Base-by-base conservation (phyloP, 92 coral and sea anemone genomes). In the Bergia puertoricense region DNA sequence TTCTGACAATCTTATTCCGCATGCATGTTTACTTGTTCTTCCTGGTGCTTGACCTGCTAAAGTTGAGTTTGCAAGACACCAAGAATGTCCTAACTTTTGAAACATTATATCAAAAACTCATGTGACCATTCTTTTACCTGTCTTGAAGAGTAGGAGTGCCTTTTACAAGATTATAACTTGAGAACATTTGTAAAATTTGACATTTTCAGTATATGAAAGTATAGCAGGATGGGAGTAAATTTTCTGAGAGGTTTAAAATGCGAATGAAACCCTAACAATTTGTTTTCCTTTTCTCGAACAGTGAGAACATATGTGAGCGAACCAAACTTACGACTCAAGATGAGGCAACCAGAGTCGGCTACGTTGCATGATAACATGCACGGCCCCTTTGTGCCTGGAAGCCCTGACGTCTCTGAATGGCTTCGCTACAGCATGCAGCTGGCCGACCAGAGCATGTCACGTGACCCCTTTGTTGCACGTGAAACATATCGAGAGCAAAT, bases 301-400 rank as follows among this genome's bases (percentile, higher is more conserved):
- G 98, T 94, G 51, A 92, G 88, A 78, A 74, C 91, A 81, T 93
- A 93, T 88, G 92, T 88, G 56, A 95, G 94, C 86, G 98, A 95
- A 5, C 88, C 94, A 48, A 93, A 90, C 90, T 85, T 95, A 16
- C 89, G 89, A n/a, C 88, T 92, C 39, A 95, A 93, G 89, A 40
- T 66, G 51, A 93, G 92, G 83, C 79, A 81, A 18, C 41, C 82
- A 3, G 92, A 85, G 20, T 15, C 87, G 2, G 44, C 82, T 6
- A 51, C 50, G 59, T 54, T 54, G 59, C 14, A 54, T 13, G 18
- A 54, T 3, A 54, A 54, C 16, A 1, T 84, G 16, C 87, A 71
- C n/a, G 59, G 59, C 59, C 59, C 59, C 2, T 54, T 54, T 38
- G 30, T 84, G 78, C 87, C 87, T 9, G 87, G 67, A 46, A 71